Percentiles rank a stretch among this genome's conserved stretches.
Evolutionary conservation across 2,888 invertebrate species (phyloP).

Genomic region (Orthosia cruda): DNA sequence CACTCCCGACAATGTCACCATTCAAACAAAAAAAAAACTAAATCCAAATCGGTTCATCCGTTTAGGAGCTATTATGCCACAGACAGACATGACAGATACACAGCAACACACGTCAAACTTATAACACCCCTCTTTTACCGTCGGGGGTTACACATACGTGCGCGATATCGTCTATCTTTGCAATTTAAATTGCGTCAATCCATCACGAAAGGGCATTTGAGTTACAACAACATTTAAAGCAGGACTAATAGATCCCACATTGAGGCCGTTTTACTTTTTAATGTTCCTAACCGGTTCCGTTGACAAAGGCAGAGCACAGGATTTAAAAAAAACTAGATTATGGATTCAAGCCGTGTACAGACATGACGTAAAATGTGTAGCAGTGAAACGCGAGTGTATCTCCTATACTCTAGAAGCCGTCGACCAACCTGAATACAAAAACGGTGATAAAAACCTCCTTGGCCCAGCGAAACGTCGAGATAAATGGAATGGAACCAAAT

Average conservation of each 20-base stretch:
- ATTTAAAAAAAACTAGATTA: constrained; percentile 18
- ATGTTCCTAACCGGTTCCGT: not conserved
- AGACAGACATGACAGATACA: no score
- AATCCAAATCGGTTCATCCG: no score
- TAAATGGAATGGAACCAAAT: constrained; percentile 49
- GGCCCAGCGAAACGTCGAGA: constrained; percentile 13
- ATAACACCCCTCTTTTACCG: no score
- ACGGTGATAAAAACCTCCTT: constrained; percentile 25
- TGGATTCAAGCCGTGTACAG: constrained; percentile 29
- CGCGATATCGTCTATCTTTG: no score
- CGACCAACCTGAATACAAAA: constrained; percentile 36
- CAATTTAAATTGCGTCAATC: no score
- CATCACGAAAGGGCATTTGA: no score
- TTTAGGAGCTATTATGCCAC: no score
- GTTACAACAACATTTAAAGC: not conserved
- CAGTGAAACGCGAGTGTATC: constrained; percentile 21
- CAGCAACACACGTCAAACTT: no score
- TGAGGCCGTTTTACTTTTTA: not conserved
- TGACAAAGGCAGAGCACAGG: not conserved
- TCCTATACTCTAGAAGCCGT: constrained; percentile 12
- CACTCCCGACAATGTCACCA: no score
- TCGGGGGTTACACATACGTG: no score
- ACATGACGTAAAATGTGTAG: constrained; percentile 26
- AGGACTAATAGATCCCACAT: not conserved
- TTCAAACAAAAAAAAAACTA: no score